Evolutionary conservation across 2,888 invertebrate genomes (phyloP).

Genomic region (Drosophila multiciliata): DNA sequence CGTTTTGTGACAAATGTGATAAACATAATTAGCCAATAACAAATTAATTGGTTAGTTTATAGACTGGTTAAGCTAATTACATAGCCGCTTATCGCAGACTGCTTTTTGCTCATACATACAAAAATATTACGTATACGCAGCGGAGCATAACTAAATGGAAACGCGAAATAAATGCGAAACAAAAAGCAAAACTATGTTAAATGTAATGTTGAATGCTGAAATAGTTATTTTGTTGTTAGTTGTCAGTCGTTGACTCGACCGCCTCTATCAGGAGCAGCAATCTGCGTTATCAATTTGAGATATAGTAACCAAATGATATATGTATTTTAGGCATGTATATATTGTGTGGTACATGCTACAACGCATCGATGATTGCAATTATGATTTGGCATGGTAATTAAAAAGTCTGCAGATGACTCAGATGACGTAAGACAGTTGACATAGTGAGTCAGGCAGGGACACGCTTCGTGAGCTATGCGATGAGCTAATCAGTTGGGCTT

Average conservation of each 20-base stretch:
- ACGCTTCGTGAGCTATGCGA: conserved; percentile 56
- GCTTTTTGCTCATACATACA: not conserved
- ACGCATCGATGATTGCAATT: conserved; percentile 68
- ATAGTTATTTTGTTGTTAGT: not conserved
- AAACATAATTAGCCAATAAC: conserved; percentile 21
- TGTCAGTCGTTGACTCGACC: not conserved
- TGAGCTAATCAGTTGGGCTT: conserved; percentile 41
- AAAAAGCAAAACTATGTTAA: conserved; percentile 62
- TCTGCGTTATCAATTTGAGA: conserved; percentile 29
- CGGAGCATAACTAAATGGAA: conserved; percentile 47
- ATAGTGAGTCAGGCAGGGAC: conserved; percentile 30
- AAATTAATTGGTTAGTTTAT: conserved; percentile 40
- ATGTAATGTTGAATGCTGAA: conserved; percentile 25
- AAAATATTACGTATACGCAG: conserved; percentile 56
- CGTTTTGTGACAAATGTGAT: conserved; percentile 10
- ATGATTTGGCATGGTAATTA: conserved; percentile 73
- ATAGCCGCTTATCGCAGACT: conserved; percentile 40
- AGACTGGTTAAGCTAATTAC: conserved; percentile 45
- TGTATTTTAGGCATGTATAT: not conserved
- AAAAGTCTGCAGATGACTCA: conserved; percentile 38
- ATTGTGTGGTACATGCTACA: conserved; percentile 20
- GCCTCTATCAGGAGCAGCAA: conserved; percentile 17
- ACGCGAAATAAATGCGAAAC: conserved; percentile 8
- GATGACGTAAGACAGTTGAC: conserved; percentile 37
- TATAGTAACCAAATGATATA: not conserved